Conservation (phyloP, 2,113 vertebrate genomes). For the Trichechus manatus region DNA sequence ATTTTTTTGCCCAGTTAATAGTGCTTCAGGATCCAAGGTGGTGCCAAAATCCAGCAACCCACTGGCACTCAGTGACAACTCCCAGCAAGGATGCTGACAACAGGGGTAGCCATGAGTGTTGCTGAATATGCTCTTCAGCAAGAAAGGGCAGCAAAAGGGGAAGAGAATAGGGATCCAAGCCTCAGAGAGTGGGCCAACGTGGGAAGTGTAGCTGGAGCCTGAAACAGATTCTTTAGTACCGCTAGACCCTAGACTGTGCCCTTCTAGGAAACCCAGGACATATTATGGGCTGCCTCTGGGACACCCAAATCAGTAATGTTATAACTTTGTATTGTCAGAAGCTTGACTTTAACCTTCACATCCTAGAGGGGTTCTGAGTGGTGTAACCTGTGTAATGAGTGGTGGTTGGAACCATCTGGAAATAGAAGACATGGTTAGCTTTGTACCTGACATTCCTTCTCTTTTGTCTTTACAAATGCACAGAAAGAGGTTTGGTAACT, state of each 20-base stretch:
- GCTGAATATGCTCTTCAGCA: not conserved
- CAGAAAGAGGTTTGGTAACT: not conserved
- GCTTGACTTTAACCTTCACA: not conserved
- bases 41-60: not conserved
- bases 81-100: not conserved
- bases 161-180: not conserved
- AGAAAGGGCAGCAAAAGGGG: not conserved
- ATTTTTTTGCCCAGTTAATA: not conserved
- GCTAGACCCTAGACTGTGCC: rapidly evolving
- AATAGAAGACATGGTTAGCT: not conserved
- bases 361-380: not conserved
- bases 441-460: not conserved
- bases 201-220: not conserved
- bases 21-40: not conserved
- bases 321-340: rapidly evolving
- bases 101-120: rapidly evolving
- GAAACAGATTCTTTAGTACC: not conserved
- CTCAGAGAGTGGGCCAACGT: not conserved
- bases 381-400: no score
- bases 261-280: not conserved
- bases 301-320: not conserved
- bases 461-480: not conserved
- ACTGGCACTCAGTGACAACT: not conserved
- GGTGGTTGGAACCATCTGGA: not conserved
- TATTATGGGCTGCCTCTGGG: not conserved